These are phyloP conservation scores for Noctuana brunneofusca DNA, from an alignment of 2,888 invertebrate genomes.

Conservation along the genomic window DNA sequence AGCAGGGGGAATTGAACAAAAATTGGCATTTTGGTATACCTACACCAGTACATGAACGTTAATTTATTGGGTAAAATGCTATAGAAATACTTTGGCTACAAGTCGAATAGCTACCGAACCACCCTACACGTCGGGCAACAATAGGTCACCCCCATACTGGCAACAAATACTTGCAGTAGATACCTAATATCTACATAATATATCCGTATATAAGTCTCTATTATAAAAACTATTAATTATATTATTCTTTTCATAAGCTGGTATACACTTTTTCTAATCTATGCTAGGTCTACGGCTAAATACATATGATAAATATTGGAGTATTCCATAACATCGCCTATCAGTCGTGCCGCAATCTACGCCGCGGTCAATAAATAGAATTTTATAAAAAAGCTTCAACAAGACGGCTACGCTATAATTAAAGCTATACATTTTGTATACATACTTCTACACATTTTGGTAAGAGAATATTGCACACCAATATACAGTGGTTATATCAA, in stretches of 20 bases:
- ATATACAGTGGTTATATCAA: slow-evolving; percentile 57
- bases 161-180: slow-evolving; percentile 8
- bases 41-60: not conserved
- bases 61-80: slow-evolving; percentile 15
- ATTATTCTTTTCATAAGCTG: slow-evolving; percentile 69
- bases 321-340: slow-evolving; percentile 73
- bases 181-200: slow-evolving; percentile 41
- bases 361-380: slow-evolving; percentile 77
- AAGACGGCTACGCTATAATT: slow-evolving; percentile 80
- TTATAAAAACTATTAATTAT: slow-evolving; percentile 75
- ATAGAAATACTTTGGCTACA: slow-evolving; percentile 27
- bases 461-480: slow-evolving; percentile 80
- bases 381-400: slow-evolving; percentile 82
- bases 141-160: slow-evolving; percentile 15
- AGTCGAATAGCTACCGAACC: slow-evolving; percentile 19
- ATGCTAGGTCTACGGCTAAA: slow-evolving; percentile 65
- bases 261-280: slow-evolving; percentile 56
- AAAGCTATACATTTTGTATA: slow-evolving; percentile 81
- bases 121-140: slow-evolving; percentile 28
- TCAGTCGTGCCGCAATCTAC: slow-evolving; percentile 78
- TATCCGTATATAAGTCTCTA: slow-evolving; percentile 64
- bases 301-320: slow-evolving; percentile 76
- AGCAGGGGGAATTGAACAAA: not conserved
- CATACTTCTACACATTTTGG: slow-evolving; percentile 77
- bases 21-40: not conserved